Percentiles rank a stretch among this genome's conserved stretches.
Conservation (phyloP, 2,113 vertebrate species). For the Anhinga rufa region DNA sequence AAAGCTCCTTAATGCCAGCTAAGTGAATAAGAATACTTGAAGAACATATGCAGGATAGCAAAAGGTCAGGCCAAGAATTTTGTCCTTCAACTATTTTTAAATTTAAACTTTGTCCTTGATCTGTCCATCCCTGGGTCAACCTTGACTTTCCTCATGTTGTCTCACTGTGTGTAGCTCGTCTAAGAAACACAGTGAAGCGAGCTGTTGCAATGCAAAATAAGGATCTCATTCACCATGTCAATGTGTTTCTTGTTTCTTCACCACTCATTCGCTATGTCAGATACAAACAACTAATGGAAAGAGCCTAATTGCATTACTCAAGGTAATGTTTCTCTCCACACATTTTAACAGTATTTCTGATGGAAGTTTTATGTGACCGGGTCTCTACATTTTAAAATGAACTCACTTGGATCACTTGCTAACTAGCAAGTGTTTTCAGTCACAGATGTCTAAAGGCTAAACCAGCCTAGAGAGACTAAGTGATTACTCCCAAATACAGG, state of each 20-base stretch:
- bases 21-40: not conserved
- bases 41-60: not conserved
- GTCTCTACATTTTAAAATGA: not conserved
- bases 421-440: not conserved
- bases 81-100: not conserved
- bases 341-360: not conserved
- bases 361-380: not conserved
- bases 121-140: not conserved
- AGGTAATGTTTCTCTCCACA: not conserved
- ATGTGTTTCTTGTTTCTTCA: too few species aligned
- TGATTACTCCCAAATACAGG: not conserved
- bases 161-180: not conserved
- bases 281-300: not conserved
- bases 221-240: not conserved
- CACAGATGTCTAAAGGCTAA: not conserved
- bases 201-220: not conserved
- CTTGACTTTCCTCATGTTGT: not conserved
- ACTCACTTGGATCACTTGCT: not conserved
- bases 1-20: not conserved
- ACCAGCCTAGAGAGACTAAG: not conserved
- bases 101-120: not conserved
- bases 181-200: not conserved
- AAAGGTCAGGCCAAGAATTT: not conserved
- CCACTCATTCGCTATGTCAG: too few species aligned
- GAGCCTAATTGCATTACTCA: not conserved